Percentiles rank a stretch among this genome's conserved stretches.
Conservation (phyloP, 1,140 invertebrate species). For the honey bee (Apis mellifera) region Amel_HAv3.1 CM009941.2:8639501-8640000, state of each 20-base stretch:
- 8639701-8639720: not conserved
- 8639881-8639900: not conserved
- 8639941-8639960: no score
- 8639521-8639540: no score
- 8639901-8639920: not conserved
- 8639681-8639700: not conserved
- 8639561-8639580: no score
- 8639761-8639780: not conserved
- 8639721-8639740: slow-evolving; percentile 14
- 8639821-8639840: no score
- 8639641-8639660: not conserved
- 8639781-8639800: slow-evolving; percentile 28
- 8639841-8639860: not conserved
- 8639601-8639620: not conserved
- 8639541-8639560: no score
- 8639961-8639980: no score
- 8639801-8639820: not conserved
- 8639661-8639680: not conserved
- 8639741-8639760: slow-evolving; percentile 3
- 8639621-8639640: not conserved
- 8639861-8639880: not conserved
- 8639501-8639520: no score
- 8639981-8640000: no score
- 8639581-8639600: not conserved
- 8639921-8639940: slow-evolving; percentile 2